phyloP scores from a whole-genome alignment of 2,113 vertebrate species.

The Harpagus bidentatus region DNA sequence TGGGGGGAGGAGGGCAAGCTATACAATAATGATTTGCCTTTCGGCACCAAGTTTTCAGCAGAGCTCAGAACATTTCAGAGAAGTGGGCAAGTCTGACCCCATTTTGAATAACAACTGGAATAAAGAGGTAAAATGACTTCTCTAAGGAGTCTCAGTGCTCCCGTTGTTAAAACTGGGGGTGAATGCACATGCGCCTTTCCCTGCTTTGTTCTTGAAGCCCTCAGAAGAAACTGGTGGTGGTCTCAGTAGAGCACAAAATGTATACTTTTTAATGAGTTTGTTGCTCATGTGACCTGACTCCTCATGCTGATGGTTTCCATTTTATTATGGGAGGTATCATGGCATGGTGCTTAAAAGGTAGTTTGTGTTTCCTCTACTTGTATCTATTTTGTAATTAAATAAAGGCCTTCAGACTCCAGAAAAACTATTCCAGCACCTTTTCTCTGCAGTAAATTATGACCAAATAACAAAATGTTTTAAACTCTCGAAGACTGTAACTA shows the following conservation, averaged over 20 bases:
- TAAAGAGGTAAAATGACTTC: neutral
- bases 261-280: neutral
- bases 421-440: neutral
- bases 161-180: neutral
- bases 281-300: neutral
- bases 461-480: conserved; percentile 39
- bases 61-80: neutral
- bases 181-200: neutral
- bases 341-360: neutral
- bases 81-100: neutral
- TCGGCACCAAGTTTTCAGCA: neutral
- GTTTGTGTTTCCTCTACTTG: neutral
- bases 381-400: neutral
- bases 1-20: too few species aligned
- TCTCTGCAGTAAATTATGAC: neutral
- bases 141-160: neutral
- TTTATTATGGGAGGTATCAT: neutral
- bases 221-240: neutral
- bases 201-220: neutral
- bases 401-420: neutral
- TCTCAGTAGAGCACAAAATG: neutral
- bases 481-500: neutral
- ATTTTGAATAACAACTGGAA: neutral
- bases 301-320: neutral
- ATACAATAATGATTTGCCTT: neutral